phyloP scores from a whole-genome alignment of 1,140 invertebrate species.

The Drosophila novamexicana region DNA sequence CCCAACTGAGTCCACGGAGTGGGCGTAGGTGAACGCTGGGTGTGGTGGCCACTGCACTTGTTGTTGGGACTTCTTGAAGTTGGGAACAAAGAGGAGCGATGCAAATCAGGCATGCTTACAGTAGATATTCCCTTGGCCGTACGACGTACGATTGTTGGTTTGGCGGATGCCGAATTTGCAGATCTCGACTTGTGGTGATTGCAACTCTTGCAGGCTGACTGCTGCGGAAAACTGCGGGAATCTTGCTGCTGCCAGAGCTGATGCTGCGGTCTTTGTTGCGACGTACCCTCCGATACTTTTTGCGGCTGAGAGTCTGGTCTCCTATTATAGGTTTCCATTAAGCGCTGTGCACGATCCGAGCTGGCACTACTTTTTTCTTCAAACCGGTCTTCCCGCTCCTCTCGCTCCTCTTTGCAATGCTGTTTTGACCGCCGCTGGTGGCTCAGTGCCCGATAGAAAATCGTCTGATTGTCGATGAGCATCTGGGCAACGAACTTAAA shows the following conservation, averaged over 20 bases:
- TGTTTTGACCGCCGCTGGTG: conserved; percentile 11
- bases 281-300: not conserved
- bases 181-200: not conserved
- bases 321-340: not conserved
- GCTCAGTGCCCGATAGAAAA: conserved; percentile 46
- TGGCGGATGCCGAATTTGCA: not conserved
- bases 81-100: not conserved
- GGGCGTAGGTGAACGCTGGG: not conserved
- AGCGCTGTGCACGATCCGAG: not conserved
- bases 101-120: conserved; percentile 55
- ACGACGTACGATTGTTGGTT: not conserved
- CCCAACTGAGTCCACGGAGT: not conserved
- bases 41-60: not conserved
- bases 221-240: not conserved
- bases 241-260: conserved; percentile 53
- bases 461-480: conserved; percentile 66
- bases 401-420: conserved; percentile 8
- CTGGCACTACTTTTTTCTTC: conserved; percentile 6
- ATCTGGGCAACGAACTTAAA: conserved; percentile 71
- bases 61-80: not conserved
- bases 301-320: not conserved
- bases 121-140: conserved; percentile 8
- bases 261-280: conserved; percentile 34
- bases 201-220: not conserved
- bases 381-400: not conserved